Base-by-base conservation (phyloP, 2,888 invertebrate genomes). In the Crioceris asparagi region DNA sequence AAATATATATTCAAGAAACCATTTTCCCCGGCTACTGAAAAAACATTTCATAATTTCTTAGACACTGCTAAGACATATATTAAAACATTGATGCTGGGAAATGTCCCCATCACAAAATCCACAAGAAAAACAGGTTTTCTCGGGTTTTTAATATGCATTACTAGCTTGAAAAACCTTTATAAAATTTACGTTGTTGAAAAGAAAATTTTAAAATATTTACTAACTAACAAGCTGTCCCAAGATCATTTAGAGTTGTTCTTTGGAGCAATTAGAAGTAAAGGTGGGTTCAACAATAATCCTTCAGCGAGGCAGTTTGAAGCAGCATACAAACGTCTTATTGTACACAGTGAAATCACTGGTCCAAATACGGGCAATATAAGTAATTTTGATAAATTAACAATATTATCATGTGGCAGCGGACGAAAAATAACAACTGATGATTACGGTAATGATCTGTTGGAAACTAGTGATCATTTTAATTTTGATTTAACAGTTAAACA, bases 241-340 rank as follows among this genome's bases (percentile, higher is more conserved):
- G 43, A 47, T 26, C 44, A 44, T 25, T 18, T 44, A 14, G 40
- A 44, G 17, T 16, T 38, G 14, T 40, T 44, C 8, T 46, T 46
- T 35, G 25, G 38, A n/a, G 32, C 40, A 8, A 30, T 43, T 6
- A 30, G 47, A 29, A 37, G 43, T 43, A 41, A 25, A 26, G 38
- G 33, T 23, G 43, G 45, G 4, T 44, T 19, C 29, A 43, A 45
- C 35, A 45, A 47, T 26, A 45, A 47, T 36, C 44, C 43, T 8
- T 38, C 41, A 16, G 37, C 34, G 14, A 30, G 39, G 15, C 40
- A 45, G 15, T 44, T 44, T 39, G 32, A 36, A 18, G 25, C 37
- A 7, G 32, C 41, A 5, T 45, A 40, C 29, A 45, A 45, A 35
- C 30, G 39, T 39, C 39, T 46, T 40, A 39, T 48, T 32, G 43